phyloP scores from a whole-genome alignment of 2,888 invertebrate species.

The Caenorhabditis afra region DNA sequence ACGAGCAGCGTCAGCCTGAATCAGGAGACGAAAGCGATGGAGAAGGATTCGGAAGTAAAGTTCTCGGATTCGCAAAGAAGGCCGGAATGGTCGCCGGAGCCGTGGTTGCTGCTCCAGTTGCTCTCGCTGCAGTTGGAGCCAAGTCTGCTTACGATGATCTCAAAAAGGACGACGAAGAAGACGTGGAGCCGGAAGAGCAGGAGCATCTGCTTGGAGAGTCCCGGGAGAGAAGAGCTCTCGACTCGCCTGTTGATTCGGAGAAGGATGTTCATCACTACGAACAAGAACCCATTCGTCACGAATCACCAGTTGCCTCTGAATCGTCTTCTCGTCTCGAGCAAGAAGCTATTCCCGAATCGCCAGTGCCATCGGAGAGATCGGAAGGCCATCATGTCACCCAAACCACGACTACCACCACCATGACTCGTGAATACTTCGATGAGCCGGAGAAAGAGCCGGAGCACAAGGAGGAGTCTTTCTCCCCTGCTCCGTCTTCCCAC shows the following conservation, averaged over 20 bases:
- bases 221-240: constrained; percentile 14
- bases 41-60: constrained; percentile 60
- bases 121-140: constrained; percentile 70
- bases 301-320: no score
- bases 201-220: constrained; percentile 26
- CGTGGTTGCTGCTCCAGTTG: constrained; percentile 69
- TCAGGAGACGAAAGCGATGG: constrained; percentile 49
- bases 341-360: constrained; percentile 7
- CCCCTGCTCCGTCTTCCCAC: background rate
- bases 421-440: constrained; percentile 24
- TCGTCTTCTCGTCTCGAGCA: no score
- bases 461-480: background rate
- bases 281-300: background rate
- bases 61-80: constrained; percentile 67
- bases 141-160: constrained; percentile 68
- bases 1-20: constrained; percentile 30
- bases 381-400: constrained; percentile 34
- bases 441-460: constrained; percentile 5
- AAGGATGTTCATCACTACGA: constrained; percentile 9
- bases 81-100: constrained; percentile 71
- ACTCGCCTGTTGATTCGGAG: constrained; percentile 16
- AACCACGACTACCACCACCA: constrained; percentile 33
- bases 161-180: constrained; percentile 57
- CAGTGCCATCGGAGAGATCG: background rate
- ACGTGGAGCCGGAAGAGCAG: constrained; percentile 37